Base-by-base conservation (phyloP, 2,797 vertebrate species). In the Leucoraja ocellata region DNA sequence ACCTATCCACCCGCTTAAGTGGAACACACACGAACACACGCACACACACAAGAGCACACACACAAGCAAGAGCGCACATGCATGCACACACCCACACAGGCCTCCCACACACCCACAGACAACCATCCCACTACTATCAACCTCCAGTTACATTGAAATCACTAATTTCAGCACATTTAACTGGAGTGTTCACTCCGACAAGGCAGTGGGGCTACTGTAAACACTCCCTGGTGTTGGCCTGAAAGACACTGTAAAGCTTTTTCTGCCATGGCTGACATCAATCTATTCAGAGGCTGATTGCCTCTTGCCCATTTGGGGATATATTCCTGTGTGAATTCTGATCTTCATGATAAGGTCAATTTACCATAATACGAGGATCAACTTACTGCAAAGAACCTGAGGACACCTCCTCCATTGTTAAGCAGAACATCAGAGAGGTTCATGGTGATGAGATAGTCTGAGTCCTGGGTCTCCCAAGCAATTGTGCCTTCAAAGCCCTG, bases 401-500 rank as follows among this genome's bases (percentile, higher is more conserved):
- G 97, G 93, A 99, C 97, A 0, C 98, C 99, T 61, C 99, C 98
- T 93, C 98, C 98, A 46, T 97, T 97, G 14, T 97, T 97, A 93
- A 99, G 96, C n/a, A 95, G 95, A 94, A 98, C 97, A 58, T 95
- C 96, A 74, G 97, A 97, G 13, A 97, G 96, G 94, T 98, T 97
- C 94, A 97, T 95, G n/a, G 97, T 97, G 94, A 97, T 96, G 68
- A 99, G 94, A n/a, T 96, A 97, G 16, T 97, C 95, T 8, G 95
- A 95, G 95, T 98, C 98, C 94, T 97, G 96, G 95, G 97, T 98
- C 95, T 99, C 98, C 99, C 99, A 99, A 61, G 99, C 97, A 93
- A 99, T 96, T 0, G 97, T 98, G 36, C 99, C 99, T 96, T 99
- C 98, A 94, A 99, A 99, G 93, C 98, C 98, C 99, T 99, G 96